Evolutionary conservation across 2,888 invertebrate species (phyloP).

Genomic region (Malthinus flaveolus): DNA sequence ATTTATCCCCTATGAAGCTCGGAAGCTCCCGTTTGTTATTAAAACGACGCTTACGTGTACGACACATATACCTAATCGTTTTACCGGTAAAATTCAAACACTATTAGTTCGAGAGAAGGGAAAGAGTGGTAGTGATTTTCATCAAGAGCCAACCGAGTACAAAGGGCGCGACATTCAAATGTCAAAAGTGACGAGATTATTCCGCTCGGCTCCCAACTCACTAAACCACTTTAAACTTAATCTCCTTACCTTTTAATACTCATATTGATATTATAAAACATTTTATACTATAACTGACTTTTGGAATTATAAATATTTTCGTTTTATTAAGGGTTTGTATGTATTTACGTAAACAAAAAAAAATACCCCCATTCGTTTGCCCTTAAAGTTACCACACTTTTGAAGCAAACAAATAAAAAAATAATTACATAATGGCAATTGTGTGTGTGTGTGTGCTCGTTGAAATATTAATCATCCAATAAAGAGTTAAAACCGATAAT

Average conservation of each 20-base stretch:
- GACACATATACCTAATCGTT: conserved; percentile 5
- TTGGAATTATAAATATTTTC: conserved; percentile 7
- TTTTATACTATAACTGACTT: conserved; percentile 8
- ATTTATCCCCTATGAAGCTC: no score
- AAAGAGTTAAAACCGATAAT: conserved; percentile 27
- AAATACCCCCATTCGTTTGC: no score
- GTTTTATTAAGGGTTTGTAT: no score
- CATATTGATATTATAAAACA: no score
- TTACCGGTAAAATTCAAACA: conserved; percentile 19
- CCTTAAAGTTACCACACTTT: no score
- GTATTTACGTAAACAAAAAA: no score
- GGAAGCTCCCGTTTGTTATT: background rate
- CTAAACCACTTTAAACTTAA: conserved; percentile 29
- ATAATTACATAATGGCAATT: no score
- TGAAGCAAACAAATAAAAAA: no score
- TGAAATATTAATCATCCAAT: conserved; percentile 27
- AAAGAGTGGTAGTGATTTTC: conserved; percentile 27
- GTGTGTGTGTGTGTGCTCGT: background rate
- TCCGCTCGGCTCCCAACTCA: conserved; percentile 15
- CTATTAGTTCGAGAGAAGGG: conserved; percentile 11
- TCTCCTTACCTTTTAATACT: conserved; percentile 25
- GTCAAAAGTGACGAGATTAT: conserved; percentile 34
- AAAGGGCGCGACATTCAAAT: conserved; percentile 29
- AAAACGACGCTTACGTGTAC: background rate
- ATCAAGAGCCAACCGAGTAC: conserved; percentile 19